Evolutionary conservation across 2,888 invertebrate genomes (phyloP).

Genomic region (Napeogenes inachia): DNA sequence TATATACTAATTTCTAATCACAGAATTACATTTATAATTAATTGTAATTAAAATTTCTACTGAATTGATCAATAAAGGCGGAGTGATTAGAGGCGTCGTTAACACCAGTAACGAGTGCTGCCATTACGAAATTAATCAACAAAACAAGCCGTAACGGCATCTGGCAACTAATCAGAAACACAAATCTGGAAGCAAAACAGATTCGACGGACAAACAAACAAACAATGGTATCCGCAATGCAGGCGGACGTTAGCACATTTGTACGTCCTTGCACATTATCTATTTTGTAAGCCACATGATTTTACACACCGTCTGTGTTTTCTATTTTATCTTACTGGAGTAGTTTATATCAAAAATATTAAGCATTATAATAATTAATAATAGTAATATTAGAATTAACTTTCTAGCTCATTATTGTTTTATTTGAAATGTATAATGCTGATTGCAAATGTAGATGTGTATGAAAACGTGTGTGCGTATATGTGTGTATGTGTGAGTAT

Average conservation of each 20-base stretch:
- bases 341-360: neutral
- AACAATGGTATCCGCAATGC: slow-evolving; percentile 29
- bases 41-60: no score
- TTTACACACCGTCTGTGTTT: slow-evolving; percentile 7
- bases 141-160: slow-evolving; percentile 26
- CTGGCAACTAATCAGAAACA: slow-evolving; percentile 27
- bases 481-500: no score
- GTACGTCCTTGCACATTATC: slow-evolving; percentile 26
- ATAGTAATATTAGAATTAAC: no score
- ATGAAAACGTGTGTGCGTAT: no score
- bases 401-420: no score
- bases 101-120: neutral
- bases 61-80: no score
- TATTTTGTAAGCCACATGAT: slow-evolving; percentile 21
- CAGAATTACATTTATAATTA: no score
- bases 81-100: neutral
- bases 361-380: no score
- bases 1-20: no score
- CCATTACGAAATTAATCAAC: slow-evolving; percentile 29
- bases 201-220: slow-evolving; percentile 28
- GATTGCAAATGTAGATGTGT: no score
- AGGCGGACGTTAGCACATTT: slow-evolving; percentile 24
- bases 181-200: slow-evolving; percentile 25
- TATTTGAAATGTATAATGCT: no score
- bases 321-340: slow-evolving; percentile 2